phyloP scores from a whole-genome alignment of 2,888 invertebrate species.

The Boloria euphrosyne region DNA sequence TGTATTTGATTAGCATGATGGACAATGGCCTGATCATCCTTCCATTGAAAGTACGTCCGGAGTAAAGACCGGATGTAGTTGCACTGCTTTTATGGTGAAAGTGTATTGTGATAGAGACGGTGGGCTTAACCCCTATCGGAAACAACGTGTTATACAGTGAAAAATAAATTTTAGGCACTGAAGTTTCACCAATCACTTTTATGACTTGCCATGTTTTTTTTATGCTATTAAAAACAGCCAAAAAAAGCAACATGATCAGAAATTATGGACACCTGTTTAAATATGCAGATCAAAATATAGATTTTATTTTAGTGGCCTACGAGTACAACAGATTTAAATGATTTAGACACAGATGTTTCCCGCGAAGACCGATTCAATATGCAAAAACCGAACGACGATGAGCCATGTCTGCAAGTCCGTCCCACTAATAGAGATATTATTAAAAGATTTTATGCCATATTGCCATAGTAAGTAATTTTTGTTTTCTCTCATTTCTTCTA shows the following conservation, averaged over 20 bases:
- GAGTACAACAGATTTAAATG: constrained; percentile 45
- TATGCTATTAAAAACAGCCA: too few relatives aligned
- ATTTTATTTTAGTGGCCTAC: constrained; percentile 48
- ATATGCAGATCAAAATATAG: neutral
- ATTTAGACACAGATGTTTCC: constrained; percentile 48
- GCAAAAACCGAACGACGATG: constrained; percentile 43
- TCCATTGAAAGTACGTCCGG: too few relatives aligned
- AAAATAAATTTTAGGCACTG: neutral
- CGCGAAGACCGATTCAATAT: constrained; percentile 52
- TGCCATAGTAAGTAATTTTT: constrained; percentile 63
- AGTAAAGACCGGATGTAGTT: too few relatives aligned
- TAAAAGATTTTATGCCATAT: constrained; percentile 64
- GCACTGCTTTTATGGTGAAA: too few relatives aligned
- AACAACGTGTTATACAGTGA: neutral
- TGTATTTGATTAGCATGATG: too few relatives aligned
- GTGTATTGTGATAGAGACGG: too few relatives aligned
- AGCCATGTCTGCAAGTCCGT: constrained; percentile 49
- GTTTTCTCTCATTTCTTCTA: too few relatives aligned
- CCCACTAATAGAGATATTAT: constrained; percentile 44
- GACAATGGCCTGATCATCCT: too few relatives aligned
- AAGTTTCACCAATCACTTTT: too few relatives aligned
- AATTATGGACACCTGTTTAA: neutral
- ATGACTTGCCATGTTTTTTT: too few relatives aligned
- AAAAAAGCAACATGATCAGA: neutral
- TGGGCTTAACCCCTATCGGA: neutral